A percentile compares a stretch with the other conserved stretches of the same genome.
Evolutionary conservation across 2,113 vertebrate genomes (phyloP).

Genomic region (Emydocephalus ijimae): DNA sequence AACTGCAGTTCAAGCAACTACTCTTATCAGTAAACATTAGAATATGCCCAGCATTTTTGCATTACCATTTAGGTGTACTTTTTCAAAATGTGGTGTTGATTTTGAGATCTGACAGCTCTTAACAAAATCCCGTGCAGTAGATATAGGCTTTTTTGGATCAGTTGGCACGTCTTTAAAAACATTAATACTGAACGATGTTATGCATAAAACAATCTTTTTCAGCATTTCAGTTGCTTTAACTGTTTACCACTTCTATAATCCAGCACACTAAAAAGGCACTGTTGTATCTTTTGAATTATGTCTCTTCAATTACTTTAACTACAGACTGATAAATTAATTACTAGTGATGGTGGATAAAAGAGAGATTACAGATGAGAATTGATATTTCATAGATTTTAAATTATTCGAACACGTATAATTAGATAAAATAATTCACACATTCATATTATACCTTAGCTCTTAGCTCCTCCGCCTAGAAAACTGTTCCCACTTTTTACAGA

Average conservation of each 20-base stretch:
- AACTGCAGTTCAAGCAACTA: not conserved
- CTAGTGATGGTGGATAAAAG: not conserved
- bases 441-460: not conserved
- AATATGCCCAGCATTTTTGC: not conserved
- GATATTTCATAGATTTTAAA: not conserved
- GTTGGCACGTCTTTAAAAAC: not conserved
- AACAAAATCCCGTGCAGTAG: not conserved
- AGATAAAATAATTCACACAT: not conserved
- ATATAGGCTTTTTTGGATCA: not conserved
- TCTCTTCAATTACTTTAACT: not conserved
- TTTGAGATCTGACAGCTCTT: conserved; percentile 7
- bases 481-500: not conserved
- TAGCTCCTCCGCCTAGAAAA: not conserved
- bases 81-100: not conserved
- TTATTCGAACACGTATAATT: not conserved
- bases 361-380: not conserved
- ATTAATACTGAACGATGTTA: not conserved
- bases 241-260: not conserved
- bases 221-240: not conserved
- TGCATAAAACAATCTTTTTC: not conserved
- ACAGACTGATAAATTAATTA: not conserved
- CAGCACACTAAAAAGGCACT: not conserved
- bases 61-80: not conserved
- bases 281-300: not conserved
- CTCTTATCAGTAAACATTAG: not conserved